phyloP scores from a whole-genome alignment of 2,888 invertebrate species.

The Aphidoletes aphidimyza region DNA sequence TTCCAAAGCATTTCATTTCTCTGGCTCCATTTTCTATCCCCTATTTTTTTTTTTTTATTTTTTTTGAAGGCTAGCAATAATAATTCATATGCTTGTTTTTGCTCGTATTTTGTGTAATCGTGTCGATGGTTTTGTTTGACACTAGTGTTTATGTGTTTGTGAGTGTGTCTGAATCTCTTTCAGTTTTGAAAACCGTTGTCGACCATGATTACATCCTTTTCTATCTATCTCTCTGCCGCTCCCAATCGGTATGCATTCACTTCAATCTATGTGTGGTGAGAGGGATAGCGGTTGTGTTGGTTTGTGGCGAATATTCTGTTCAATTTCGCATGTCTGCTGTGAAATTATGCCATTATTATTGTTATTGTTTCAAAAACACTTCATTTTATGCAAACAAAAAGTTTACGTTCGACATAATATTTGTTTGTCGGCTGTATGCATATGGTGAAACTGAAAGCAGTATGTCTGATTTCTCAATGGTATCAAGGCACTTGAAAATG shows the following conservation, averaged over 20 bases:
- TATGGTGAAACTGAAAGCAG: too few species aligned
- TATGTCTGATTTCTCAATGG: not conserved
- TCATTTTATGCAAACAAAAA: constrained; percentile 47
- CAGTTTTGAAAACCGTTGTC: not conserved
- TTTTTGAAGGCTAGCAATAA: not conserved
- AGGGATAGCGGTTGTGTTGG: not conserved
- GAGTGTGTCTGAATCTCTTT: not conserved
- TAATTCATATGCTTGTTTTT: constrained; percentile 15
- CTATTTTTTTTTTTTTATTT: not conserved
- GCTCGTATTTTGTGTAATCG: constrained; percentile 25
- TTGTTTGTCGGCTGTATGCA: not conserved
- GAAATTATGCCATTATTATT: constrained; percentile 19
- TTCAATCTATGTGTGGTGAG: not conserved
- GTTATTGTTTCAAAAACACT: constrained; percentile 44
- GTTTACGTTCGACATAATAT: constrained; percentile 22
- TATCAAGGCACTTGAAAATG: not conserved
- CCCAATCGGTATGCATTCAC: not conserved
- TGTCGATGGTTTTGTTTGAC: constrained; percentile 40
- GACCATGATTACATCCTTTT: constrained; percentile 11
- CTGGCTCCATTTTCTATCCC: too few species aligned
- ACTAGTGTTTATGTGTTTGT: not conserved
- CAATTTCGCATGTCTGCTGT: constrained; percentile 18
- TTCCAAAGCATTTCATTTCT: too few species aligned
- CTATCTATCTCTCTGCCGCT: too few species aligned
- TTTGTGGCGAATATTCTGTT: constrained; percentile 35